Evolutionary conservation across 2,113 vertebrate species (phyloP), one percentile per base, ranked within the genome.

Genomic region (Hiodon alosoides): DNA sequence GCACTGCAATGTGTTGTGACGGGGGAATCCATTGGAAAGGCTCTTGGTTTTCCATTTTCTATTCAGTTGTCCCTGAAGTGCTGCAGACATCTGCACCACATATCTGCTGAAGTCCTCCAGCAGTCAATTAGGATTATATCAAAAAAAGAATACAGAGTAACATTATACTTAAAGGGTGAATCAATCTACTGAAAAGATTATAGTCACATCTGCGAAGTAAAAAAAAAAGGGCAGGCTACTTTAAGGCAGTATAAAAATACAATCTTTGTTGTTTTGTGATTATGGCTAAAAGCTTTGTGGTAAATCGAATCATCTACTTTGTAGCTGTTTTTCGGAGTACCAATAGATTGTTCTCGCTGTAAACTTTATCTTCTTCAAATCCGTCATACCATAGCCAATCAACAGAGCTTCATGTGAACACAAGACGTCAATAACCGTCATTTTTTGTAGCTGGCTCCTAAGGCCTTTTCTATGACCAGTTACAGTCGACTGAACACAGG

Each of bases 291-390:
- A 58, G 61, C n/a, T 48, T 67, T 16, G 52, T 17, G 65, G n/a
- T 55, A 31, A 31, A 31, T 31, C 31, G 31, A 31, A 1, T 31
- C 31, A 31, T 6, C 8, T 13, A 62, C 81, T 89, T 89, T 87
- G 85, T 86, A 81, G 84, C 86, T 86, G 83, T 79, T 86, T 85
- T 86, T 81, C 84, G 87, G 87, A 88, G 75, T 7, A 31, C 71
- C 82, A 80, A 85, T 80, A 84, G 79, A 50, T 85, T 71, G 79
- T 82, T 86, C 88, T 89, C 88, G 85, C 2, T 7, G 5, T 3
- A 31, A 7, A 16, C 61, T 31, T 2, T 4, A 16, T 31, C 4
- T 64, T 64, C 31, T 31, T 31, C 31, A 31, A 31, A 31, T 31
- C 31, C n/a, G n/a, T n/a, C n/a, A n/a, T n/a, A n/a, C n/a, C n/a